Base-by-base conservation (phyloP, 1,140 invertebrate genomes). In the Samia ricini region DNA sequence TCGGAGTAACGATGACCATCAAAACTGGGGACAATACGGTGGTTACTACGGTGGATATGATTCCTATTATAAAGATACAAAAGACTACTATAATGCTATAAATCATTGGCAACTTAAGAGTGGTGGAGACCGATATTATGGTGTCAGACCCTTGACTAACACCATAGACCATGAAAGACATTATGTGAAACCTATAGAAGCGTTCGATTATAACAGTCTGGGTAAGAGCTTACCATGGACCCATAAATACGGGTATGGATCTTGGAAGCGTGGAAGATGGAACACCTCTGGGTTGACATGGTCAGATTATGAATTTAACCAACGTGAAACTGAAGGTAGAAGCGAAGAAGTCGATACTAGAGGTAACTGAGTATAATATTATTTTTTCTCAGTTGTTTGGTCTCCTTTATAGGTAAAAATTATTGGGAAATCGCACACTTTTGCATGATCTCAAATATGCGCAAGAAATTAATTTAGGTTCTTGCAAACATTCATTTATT, bases 21-120 rank as follows among this genome's bases (percentile, higher is more conserved):
- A 85, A 58, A 76, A 74, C n/a, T 89, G 85, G 82, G 81, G 86
- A 3, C 75, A 87, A 71, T 91, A 90, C 55, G 86, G 85, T 0
- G 87, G 85, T 0, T 66, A 66, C 0, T 91, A 91, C 42, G 85
- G 85, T 0, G 81, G 82, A 2, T 75, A 74, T 33, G 67, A 76
- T 21, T 74, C 71, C 7, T 85, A 87, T 24, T 89, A 90, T 55
- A 89, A 88, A 56, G 76, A 90, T 51, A 71, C 74, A 22, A 80
- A 81, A 1, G 87, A 88, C 50, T 88, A 83, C 42, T 74, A 77
- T 60, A 83, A 86, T 56, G 84, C 84, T 0, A 61, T 80, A n/a
- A 78, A 76, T 57, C 81, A 88, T 57, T 90, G 85, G 88, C 54
- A 70, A 5, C 23, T 88, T 4, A 54, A 72, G 0, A 73, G 75